Evolutionary conservation across 92 coral and sea anemone genomes (phyloP), one percentile per base, ranked within the genome.

Genomic region (Actinernus sp.): DNA sequence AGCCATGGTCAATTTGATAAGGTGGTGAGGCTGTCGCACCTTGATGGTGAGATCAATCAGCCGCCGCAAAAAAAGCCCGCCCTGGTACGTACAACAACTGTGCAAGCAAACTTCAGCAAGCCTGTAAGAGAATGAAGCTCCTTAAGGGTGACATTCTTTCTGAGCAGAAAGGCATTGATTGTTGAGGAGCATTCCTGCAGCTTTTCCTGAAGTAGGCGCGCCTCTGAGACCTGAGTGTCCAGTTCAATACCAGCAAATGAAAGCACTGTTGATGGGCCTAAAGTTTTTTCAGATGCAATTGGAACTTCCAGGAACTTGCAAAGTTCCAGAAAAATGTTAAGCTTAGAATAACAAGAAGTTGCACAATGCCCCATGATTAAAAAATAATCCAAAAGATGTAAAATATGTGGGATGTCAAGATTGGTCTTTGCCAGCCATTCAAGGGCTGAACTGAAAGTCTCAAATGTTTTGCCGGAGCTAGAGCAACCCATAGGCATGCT

Each of bases 401-500:
- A n/a, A 32, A 69, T 28, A 27, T 69, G 34, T 10, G 8, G 21
- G 36, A 57, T 69, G 3, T 12, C 54, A 14, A 68, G 49, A 30
- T 68, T 58, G 11, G 51, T 49, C 37, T 27, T 13, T n/a, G 79
- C 69, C 7, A 71, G 43, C 69, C 69, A 71, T 17, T 71, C 58
- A 6, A 71, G 43, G 4, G 70, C 71, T 31, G 72, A 46, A 58
- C 41, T 34, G 6, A 34, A 14, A 34, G 41, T 14, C 14, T 34
- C 41, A 34, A 34, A 34, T 6, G 41, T 34, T 34, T 34, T 34
- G 14, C 41, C 6, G 6, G 62, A 58, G 31, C 71, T 47, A 26
- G 63, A 65, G 55, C 81, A 61, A 19, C 71, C 81, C 71, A 61
- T 73, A 2, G 72, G 79, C 64, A 74, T 58, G 56, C 79, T 61